Conservation (phyloP, 2,113 vertebrate species). For the Pterocles gutturalis region DNA sequence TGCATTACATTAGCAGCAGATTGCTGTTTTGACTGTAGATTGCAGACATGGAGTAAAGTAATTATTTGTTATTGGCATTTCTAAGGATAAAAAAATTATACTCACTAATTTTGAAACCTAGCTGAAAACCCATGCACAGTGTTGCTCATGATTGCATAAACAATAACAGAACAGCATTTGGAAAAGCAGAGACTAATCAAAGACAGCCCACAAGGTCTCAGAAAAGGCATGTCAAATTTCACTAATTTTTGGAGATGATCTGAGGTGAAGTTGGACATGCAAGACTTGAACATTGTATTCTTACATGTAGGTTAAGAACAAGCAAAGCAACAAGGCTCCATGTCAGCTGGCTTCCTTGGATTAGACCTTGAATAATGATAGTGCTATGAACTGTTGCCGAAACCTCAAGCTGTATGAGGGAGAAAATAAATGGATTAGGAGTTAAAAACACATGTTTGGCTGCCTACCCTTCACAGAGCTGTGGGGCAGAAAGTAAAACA, state of each 20-base stretch:
- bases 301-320: not conserved
- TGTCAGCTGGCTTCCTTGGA: not conserved
- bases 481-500: not conserved
- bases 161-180: not conserved
- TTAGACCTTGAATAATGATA: not conserved
- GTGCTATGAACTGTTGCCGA: not conserved
- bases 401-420: not conserved
- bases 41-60: not conserved
- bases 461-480: not conserved
- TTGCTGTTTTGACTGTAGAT: not conserved
- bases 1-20: not conserved
- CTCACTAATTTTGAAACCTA: not conserved
- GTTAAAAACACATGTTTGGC: not conserved
- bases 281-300: not conserved
- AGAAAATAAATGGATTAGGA: not conserved
- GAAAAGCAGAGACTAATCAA: not conserved
- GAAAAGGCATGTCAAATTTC: not conserved
- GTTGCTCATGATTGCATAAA: not conserved
- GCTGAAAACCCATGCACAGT: not conserved
- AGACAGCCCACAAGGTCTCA: not conserved
- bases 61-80: not conserved
- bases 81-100: not conserved
- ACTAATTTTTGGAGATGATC: not conserved
- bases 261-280: not conserved
- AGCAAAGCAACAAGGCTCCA: not conserved